These are phyloP conservation scores for Probosciger aterrimus DNA, from an alignment of 2,113 vertebrate species.

Conservation along the genomic window DNA sequence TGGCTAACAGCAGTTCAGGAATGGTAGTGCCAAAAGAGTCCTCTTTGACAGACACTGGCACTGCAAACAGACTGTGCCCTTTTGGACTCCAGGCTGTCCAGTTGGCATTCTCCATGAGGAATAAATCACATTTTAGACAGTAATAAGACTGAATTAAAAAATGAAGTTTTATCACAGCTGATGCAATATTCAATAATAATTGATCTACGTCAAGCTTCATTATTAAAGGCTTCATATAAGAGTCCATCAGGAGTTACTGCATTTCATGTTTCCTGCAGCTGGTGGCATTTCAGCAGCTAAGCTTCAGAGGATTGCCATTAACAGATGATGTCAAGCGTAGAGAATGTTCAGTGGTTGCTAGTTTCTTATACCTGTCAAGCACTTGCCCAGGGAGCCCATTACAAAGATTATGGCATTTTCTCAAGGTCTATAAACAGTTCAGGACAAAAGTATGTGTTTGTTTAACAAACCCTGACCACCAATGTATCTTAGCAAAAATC, in stretches of 20 bases:
- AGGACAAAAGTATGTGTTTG: background rate
- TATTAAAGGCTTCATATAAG: background rate
- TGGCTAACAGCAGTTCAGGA: background rate
- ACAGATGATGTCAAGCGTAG: background rate
- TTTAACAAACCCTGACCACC: background rate
- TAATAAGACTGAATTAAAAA: background rate
- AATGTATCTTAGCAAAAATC: background rate
- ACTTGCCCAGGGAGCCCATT: background rate
- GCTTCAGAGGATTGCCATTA: background rate
- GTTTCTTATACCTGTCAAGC: slow-evolving; percentile 4
- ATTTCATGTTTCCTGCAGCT: background rate
- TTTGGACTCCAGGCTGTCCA: background rate
- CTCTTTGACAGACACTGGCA: background rate
- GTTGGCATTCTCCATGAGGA: background rate
- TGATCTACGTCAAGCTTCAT: background rate
- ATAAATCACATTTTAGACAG: background rate
- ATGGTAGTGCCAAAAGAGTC: background rate
- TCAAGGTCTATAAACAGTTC: background rate
- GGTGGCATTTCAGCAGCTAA: slow-evolving; percentile 4
- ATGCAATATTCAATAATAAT: background rate
- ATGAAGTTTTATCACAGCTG: background rate
- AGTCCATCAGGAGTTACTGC: background rate
- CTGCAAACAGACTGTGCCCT: background rate
- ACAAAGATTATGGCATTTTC: background rate
- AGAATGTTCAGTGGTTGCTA: background rate